Percentiles rank a stretch among this genome's conserved stretches.
These are phyloP conservation scores for Ispidina picta DNA, from an alignment of 2,797 vertebrate species.

Conservation along the genomic window DNA sequence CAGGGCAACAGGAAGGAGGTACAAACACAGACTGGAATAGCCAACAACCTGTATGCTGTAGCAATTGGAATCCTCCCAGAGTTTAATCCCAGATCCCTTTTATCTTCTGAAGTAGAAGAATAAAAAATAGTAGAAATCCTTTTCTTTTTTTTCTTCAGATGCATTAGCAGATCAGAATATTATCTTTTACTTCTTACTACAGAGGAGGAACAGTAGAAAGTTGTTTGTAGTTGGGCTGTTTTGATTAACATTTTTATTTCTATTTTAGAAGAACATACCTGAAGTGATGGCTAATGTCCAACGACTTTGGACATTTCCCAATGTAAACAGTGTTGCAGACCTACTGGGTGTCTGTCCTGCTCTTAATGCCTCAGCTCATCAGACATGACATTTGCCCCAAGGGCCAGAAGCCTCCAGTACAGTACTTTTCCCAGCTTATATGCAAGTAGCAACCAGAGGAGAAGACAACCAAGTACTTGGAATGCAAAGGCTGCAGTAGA, in stretches of 20 bases:
- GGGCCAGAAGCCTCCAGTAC: background rate
- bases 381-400: background rate
- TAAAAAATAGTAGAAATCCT: no score
- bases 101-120: background rate
- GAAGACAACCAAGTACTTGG: background rate
- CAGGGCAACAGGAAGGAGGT: background rate
- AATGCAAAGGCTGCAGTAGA: background rate
- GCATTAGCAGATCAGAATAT: background rate
- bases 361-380: background rate
- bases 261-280: background rate
- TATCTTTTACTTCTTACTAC: background rate
- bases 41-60: background rate
- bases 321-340: background rate
- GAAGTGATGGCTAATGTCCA: background rate
- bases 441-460: background rate
- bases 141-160: background rate
- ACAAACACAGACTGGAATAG: background rate
- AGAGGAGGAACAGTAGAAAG: background rate
- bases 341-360: background rate
- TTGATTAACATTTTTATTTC: no score
- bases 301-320: background rate
- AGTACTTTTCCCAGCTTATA: background rate
- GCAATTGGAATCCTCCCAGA: background rate
- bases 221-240: no score
- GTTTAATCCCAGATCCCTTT: background rate